Evolutionary conservation across 2,797 vertebrate species (phyloP).

Genomic region (Lepilemur septentrionalis): DNA sequence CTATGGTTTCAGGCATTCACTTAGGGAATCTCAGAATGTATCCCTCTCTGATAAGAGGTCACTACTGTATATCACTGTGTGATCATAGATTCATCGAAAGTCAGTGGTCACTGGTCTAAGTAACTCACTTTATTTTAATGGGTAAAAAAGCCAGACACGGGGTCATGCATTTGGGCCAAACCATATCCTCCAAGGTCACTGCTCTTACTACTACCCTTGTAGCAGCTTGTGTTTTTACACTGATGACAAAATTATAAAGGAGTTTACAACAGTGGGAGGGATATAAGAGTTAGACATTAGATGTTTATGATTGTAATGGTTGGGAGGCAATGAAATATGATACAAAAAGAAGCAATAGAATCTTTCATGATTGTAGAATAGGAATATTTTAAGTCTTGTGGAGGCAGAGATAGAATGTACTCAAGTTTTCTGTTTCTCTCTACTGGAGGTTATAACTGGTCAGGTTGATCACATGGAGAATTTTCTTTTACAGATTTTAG

Average conservation of each 20-base stretch:
- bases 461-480: neutral
- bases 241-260: neutral
- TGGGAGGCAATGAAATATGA: neutral
- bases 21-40: neutral
- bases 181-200: neutral
- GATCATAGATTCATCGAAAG: neutral
- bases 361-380: neutral
- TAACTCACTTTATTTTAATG: neutral
- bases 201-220: neutral
- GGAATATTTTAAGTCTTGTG: neutral
- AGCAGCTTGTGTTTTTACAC: neutral
- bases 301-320: neutral
- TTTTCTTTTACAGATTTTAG: conserved; percentile 8
- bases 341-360: neutral
- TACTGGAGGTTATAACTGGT: neutral
- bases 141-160: neutral
- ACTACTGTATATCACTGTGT: neutral
- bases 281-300: neutral
- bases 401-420: neutral
- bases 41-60: neutral
- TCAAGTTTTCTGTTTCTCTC: neutral
- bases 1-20: neutral
- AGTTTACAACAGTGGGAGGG: neutral
- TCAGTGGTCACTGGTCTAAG: neutral
- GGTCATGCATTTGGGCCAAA: neutral